These are phyloP conservation scores for Ormyrus rosae DNA, from an alignment of 2,888 invertebrate species.

Conservation along the genomic window DNA sequence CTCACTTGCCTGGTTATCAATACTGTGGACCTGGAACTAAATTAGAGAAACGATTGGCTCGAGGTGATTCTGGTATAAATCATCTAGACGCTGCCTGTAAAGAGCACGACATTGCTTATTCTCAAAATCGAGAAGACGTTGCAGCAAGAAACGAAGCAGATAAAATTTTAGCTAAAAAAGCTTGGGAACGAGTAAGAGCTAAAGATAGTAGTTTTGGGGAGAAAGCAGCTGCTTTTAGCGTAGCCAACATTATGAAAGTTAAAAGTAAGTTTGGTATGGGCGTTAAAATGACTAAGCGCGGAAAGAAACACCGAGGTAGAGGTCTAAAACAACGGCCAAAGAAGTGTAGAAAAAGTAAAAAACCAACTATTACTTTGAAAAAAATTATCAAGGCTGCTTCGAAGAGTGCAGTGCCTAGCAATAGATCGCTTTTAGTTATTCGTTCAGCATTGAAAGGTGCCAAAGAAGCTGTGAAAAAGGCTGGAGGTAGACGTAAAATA, in stretches of 20 bases:
- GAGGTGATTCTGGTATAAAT: constrained; percentile 63
- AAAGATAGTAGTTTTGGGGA: constrained; percentile 30
- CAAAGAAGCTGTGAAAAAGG: no score
- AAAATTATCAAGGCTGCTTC: constrained; percentile 1
- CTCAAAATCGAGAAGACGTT: neutral
- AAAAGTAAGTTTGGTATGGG: constrained; percentile 50
- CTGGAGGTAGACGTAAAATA: no score
- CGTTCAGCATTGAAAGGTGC: no score
- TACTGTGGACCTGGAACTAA: no score
- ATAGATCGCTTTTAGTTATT: neutral
- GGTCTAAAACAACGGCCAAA: neutral
- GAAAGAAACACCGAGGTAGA: constrained; percentile 12
- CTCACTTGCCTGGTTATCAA: constrained; percentile 63
- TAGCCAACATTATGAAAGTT: constrained; percentile 39
- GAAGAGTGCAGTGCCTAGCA: neutral
- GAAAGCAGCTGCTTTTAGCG: constrained; percentile 41
- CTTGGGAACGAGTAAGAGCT: constrained; percentile 14
- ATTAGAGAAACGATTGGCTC: constrained; percentile 60
- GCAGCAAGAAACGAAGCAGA: constrained; percentile 12
- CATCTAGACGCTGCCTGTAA: constrained; percentile 68
- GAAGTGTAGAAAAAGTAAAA: neutral
- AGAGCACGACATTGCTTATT: constrained; percentile 34
- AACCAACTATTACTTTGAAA: neutral
- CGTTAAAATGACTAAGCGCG: constrained; percentile 10
- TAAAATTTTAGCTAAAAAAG: constrained; percentile 17